Conservation (phyloP, 2,797 vertebrate genomes). For the Tympanoctomys barrerae region DNA sequence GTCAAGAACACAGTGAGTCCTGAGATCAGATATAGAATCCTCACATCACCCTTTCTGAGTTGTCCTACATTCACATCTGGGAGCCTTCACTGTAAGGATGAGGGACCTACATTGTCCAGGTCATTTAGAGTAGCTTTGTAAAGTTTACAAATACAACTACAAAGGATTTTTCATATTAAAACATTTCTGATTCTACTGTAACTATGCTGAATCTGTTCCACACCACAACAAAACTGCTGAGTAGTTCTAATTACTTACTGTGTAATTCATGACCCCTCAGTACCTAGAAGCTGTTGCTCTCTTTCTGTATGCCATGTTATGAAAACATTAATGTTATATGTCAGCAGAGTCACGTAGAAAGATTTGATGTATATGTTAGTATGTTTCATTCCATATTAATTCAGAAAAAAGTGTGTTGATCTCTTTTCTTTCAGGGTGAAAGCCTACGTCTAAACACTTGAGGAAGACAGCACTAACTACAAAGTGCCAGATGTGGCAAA, state of each 20-base stretch:
- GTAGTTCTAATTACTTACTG: neutral
- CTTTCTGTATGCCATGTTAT: neutral
- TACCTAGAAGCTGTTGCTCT: neutral
- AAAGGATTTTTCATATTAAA: neutral
- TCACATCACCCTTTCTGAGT: too few species aligned
- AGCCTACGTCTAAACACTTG: conserved; percentile 74
- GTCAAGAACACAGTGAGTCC: too few species aligned
- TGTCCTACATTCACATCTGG: too few species aligned
- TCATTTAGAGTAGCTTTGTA: too few species aligned
- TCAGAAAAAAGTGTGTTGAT: too few species aligned
- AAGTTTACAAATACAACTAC: neutral
- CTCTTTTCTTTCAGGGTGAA: neutral
- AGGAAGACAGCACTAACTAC: conserved; percentile 64
- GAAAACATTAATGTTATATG: neutral
- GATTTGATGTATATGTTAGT: too few species aligned
- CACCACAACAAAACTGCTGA: neutral
- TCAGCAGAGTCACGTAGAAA: neutral
- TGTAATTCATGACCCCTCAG: neutral
- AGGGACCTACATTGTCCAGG: too few species aligned
- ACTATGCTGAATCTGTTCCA: neutral
- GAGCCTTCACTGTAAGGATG: too few species aligned
- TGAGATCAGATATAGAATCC: too few species aligned
- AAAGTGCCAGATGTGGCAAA: conserved; percentile 73
- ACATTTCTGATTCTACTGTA: neutral
- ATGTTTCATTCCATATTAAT: too few species aligned